Evolutionary conservation across 2,888 invertebrate genomes (phyloP).

Genomic region (Oligia strigilis): DNA sequence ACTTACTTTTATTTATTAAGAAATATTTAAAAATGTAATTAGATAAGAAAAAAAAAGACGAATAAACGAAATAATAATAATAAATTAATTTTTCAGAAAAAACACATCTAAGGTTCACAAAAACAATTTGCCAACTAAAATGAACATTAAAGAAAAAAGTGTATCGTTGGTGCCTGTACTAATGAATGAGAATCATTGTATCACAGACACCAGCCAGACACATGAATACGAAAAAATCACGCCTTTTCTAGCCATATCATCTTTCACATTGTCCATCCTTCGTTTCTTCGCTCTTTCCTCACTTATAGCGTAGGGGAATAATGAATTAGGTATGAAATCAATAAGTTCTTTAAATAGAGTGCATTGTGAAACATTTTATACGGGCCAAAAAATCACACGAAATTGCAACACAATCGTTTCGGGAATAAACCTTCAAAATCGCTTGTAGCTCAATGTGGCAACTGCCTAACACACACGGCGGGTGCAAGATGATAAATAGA

Average conservation of each 20-base stretch:
- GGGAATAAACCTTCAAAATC: background rate
- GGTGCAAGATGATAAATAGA: slow-evolving; percentile 64
- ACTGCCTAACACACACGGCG: slow-evolving; percentile 46
- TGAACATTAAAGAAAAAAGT: no score
- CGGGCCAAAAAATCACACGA: background rate
- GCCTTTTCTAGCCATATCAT: background rate
- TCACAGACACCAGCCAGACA: no score
- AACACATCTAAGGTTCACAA: no score
- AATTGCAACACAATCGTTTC: background rate
- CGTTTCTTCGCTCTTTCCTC: background rate
- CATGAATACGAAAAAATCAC: no score
- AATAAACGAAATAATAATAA: no score
- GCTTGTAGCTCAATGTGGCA: slow-evolving; percentile 33
- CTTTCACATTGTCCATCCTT: background rate
- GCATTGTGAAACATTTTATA: background rate
- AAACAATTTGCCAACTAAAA: no score
- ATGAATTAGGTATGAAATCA: background rate
- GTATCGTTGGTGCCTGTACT: no score
- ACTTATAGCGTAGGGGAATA: background rate
- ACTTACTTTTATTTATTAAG: no score
- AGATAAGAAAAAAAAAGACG: no score
- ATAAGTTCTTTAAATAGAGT: background rate
- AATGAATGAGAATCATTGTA: no score
- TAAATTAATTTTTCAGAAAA: no score
- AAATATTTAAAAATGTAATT: no score